These are phyloP conservation scores for Psix sp. DNA, from an alignment of 1,140 invertebrate genomes.

Conservation along the genomic window DNA sequence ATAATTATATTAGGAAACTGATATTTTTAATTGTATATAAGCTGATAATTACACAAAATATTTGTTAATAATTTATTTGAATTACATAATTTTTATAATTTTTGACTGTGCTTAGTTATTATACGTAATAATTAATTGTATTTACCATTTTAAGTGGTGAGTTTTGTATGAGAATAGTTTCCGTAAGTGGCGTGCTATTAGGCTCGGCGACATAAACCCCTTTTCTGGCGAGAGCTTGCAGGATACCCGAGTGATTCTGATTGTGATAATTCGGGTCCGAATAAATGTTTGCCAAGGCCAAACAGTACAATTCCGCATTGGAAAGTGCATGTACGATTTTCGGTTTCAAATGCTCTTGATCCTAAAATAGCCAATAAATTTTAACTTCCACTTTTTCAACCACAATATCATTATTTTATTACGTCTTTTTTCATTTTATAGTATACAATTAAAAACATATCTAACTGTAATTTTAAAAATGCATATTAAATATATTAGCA, in stretches of 20 bases:
- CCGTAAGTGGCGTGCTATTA: slow-evolving; percentile 91
- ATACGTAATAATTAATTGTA: not conserved
- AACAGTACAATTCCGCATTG: slow-evolving; percentile 97
- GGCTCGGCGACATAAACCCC: slow-evolving; percentile 92
- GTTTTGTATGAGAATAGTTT: slow-evolving; percentile 96
- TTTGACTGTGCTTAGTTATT: not conserved
- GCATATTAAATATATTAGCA: too few species aligned
- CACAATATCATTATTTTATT: too few species aligned
- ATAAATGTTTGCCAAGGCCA: slow-evolving; percentile 96
- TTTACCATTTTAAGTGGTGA: slow-evolving; percentile 95
- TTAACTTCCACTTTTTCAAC: too few species aligned
- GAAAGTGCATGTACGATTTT: slow-evolving; percentile 93
- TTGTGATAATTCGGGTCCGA: slow-evolving; percentile 97
- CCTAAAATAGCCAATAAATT: slow-evolving; percentile 77
- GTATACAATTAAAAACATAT: too few species aligned
- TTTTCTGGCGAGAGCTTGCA: slow-evolving; percentile 93
- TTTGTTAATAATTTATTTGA: too few species aligned
- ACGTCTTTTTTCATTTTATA: too few species aligned
- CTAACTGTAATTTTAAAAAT: too few species aligned
- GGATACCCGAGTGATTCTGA: slow-evolving; percentile 95
- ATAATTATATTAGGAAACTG: too few species aligned
- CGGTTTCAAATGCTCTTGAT: slow-evolving; percentile 95
- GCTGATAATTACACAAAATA: too few species aligned
- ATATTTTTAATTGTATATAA: too few species aligned
- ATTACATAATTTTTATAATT: not conserved